Conservation (phyloP, 2,888 invertebrate species). For the Caenorhabditis sp. region DNA sequence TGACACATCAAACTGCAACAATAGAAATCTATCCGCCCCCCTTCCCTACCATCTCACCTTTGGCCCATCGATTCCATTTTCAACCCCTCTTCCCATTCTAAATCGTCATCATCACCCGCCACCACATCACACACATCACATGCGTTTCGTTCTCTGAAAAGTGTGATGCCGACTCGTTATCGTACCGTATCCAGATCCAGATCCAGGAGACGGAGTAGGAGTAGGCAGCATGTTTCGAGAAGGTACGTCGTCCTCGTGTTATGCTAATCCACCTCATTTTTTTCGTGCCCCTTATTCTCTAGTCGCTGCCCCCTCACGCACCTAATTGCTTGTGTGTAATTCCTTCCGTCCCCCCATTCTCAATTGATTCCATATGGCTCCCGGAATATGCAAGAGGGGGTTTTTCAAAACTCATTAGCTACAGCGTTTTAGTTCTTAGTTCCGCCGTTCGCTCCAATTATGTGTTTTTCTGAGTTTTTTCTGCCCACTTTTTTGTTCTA, state of each 20-base stretch:
- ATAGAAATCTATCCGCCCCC: slow-evolving; percentile 48
- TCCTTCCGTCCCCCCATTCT: slow-evolving; percentile 32
- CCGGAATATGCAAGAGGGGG: neutral
- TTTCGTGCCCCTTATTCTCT: slow-evolving; percentile 5
- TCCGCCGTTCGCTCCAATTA: slow-evolving; percentile 10
- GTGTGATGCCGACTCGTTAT: slow-evolving; percentile 24
- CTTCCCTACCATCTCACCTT: too few relatives aligned
- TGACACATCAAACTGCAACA: slow-evolving; percentile 44
- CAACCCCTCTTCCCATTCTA: slow-evolving; percentile 2
- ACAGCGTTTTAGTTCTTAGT: too few relatives aligned
- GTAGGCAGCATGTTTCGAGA: slow-evolving; percentile 1
- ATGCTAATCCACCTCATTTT: slow-evolving; percentile 21
- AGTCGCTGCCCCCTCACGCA: too few relatives aligned
- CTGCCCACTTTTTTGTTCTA: neutral
- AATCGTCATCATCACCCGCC: slow-evolving; percentile 2
- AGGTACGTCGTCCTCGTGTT: slow-evolving; percentile 47
- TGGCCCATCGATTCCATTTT: too few relatives aligned
- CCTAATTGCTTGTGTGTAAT: slow-evolving; percentile 54
- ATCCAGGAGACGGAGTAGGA: slow-evolving; percentile 41
- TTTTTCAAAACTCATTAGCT: slow-evolving; percentile 26
- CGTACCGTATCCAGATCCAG: slow-evolving; percentile 6
- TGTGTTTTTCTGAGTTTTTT: neutral
- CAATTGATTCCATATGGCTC: slow-evolving; percentile 56
- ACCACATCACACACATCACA: slow-evolving; percentile 3
- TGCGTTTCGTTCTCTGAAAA: slow-evolving; percentile 3